Percentiles rank a stretch among this genome's conserved stretches.
Conservation (phyloP, 2,113 vertebrate species). For the Manacus vitellinus region DNA sequence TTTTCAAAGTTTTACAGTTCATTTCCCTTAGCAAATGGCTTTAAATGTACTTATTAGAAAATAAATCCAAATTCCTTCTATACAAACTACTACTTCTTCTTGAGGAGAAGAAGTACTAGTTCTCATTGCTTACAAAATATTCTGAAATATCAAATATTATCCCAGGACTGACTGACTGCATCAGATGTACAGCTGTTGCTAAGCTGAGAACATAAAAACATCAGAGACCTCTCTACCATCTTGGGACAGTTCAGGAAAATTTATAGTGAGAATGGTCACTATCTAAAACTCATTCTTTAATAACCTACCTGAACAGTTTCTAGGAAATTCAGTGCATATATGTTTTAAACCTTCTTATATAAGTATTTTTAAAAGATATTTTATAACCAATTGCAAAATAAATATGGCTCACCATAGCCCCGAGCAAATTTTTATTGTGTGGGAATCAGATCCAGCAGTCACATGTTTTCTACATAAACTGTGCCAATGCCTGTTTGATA, state of each 20-base stretch:
- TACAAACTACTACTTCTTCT: not conserved
- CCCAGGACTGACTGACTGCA: not conserved
- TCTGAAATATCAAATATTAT: not conserved
- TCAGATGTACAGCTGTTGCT: not conserved
- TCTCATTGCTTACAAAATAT: not conserved
- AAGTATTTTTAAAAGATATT: not conserved
- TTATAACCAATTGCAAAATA: slow-evolving; percentile 19
- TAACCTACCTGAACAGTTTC: not conserved
- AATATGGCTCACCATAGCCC: not conserved
- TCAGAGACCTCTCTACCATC: not conserved
- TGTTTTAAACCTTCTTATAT: not conserved
- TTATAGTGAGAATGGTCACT: not conserved
- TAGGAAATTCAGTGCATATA: not conserved
- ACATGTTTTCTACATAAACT: not conserved
- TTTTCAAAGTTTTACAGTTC: not conserved
- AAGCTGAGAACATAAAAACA: not conserved
- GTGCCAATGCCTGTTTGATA: not conserved
- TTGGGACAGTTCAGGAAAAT: not conserved
- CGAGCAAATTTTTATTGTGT: slow-evolving; percentile 28
- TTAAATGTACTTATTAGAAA: not conserved
- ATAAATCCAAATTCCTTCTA: not conserved
- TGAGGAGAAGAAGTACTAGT: not conserved
- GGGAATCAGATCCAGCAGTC: not conserved
- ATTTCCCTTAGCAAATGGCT: not conserved
- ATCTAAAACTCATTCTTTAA: not conserved